phyloP scores from a whole-genome alignment of 2,113 vertebrate species.

The Apistogramma diplotaenia region DNA sequence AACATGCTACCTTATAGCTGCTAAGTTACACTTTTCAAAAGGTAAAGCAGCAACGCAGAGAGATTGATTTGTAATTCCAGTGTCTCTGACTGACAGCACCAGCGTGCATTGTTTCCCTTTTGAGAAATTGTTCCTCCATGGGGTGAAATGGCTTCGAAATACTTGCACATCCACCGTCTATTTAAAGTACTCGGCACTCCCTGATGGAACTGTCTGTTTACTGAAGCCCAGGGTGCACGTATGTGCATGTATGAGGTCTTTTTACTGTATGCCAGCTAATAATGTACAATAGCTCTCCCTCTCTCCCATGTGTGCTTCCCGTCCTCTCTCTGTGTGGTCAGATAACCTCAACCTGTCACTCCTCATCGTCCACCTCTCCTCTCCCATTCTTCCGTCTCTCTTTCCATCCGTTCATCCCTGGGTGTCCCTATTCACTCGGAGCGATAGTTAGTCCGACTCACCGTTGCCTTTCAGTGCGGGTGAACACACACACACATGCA shows the following conservation, averaged over 20 bases:
- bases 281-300: constrained; percentile 48
- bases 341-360: constrained; percentile 70
- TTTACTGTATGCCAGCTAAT: constrained; percentile 45
- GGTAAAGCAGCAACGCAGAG: neutral
- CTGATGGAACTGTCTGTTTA: constrained; percentile 17
- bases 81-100: neutral
- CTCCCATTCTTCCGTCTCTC: constrained; percentile 51
- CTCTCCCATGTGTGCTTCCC: constrained; percentile 1
- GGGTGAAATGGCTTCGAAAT: neutral
- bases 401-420: constrained; percentile 49
- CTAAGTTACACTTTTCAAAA: neutral
- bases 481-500: constrained; percentile 22
- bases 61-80: neutral
- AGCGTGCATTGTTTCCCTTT: neutral
- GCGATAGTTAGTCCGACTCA: constrained; percentile 61
- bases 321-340: constrained; percentile 26
- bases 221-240: constrained; percentile 8
- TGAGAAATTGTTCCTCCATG: neutral
- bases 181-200: constrained; percentile 1
- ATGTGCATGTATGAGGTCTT: constrained; percentile 21
- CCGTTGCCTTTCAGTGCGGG: constrained; percentile 55
- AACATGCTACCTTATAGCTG: neutral
- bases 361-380: constrained; percentile 46
- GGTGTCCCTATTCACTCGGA: constrained; percentile 62
- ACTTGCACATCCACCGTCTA: neutral